Conservation (phyloP, 2,113 vertebrate species). For the Erpornis zantholeuca region DNA sequence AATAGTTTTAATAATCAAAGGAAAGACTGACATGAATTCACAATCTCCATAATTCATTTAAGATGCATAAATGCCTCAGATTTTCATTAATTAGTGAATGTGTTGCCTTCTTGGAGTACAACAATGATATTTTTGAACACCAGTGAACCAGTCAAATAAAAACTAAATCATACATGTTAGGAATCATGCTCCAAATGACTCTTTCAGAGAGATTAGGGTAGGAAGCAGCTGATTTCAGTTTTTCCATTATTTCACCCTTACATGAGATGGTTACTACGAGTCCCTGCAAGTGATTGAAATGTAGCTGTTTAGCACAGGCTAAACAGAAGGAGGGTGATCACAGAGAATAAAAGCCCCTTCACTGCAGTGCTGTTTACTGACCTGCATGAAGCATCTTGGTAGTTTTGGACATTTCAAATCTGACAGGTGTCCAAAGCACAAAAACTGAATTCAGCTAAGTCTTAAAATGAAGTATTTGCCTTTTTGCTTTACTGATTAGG, state of each 20-base stretch:
- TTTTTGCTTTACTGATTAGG: neutral
- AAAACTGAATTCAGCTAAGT: neutral
- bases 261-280: neutral
- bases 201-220: neutral
- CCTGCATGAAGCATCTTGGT: neutral
- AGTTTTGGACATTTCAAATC: neutral
- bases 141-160: neutral
- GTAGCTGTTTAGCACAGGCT: neutral
- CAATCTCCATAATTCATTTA: neutral
- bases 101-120: neutral
- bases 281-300: neutral
- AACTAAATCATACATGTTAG: neutral
- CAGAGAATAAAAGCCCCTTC: neutral
- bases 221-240: neutral
- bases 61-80: neutral
- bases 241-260: neutral
- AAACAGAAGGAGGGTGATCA: neutral
- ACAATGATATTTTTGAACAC: neutral
- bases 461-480: neutral
- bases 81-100: neutral
- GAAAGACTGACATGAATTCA: neutral
- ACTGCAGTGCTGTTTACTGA: neutral
- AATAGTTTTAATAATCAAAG: neutral
- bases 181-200: neutral
- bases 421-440: neutral